Conservation (phyloP, 2,113 vertebrate genomes). For the Neomonachus schauinslandi region DNA sequence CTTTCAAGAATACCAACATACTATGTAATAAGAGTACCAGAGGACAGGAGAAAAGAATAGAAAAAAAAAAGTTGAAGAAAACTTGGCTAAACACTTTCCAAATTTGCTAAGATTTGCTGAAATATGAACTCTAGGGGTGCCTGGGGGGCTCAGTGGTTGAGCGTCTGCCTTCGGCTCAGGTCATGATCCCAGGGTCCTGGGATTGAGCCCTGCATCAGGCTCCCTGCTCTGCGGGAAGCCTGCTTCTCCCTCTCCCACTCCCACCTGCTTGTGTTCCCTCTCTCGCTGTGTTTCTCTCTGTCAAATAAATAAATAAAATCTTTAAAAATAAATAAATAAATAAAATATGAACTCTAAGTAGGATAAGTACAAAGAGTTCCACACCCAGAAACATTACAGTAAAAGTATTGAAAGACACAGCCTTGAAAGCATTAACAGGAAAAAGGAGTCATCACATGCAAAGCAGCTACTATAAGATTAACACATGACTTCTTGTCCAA, state of each 20-base stretch:
- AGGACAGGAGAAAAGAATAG: not conserved
- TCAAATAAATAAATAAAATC: no score
- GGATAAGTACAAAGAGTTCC: not conserved
- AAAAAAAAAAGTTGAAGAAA: not conserved
- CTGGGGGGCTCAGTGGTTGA: no score
- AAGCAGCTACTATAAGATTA: not conserved
- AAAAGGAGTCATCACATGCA: not conserved
- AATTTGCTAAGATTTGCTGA: not conserved
- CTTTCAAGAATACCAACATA: not conserved
- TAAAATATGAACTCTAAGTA: not conserved
- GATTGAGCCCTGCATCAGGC: no score
- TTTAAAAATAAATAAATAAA: no score
- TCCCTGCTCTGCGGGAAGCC: no score
- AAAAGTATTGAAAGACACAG: not conserved
- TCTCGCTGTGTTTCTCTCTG: no score
- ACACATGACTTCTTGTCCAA: not conserved
- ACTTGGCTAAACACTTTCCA: not conserved
- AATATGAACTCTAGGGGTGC: not conserved
- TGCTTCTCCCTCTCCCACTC: no score
- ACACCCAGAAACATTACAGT: not conserved
- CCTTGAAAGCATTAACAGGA: not conserved
- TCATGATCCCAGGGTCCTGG: no score
- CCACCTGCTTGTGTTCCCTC: no score
- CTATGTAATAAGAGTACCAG: not conserved
- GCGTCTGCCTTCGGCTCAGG: no score